Conservation (phyloP, 2,113 vertebrate genomes). For the Aspidoscelis tigris region DNA sequence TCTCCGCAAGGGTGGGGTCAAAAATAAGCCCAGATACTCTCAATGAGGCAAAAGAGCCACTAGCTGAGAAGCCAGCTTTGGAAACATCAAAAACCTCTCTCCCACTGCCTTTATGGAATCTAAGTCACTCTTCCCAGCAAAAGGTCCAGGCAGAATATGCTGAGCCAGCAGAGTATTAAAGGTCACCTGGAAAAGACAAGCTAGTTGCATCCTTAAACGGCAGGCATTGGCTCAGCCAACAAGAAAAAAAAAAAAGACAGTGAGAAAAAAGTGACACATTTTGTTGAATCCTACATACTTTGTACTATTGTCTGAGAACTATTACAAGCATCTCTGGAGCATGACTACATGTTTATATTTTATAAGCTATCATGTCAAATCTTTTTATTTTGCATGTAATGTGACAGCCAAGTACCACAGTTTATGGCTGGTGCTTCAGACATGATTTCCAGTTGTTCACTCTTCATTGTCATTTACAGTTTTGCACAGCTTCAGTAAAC, state of each 20-base stretch:
- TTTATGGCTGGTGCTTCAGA: constrained; percentile 49
- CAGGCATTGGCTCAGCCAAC: neutral
- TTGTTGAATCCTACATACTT: constrained; percentile 22
- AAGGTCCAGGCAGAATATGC: neutral
- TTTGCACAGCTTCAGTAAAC: constrained; percentile 53
- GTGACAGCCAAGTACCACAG: neutral
- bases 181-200: neutral
- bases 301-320: neutral
- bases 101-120: neutral
- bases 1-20: neutral
- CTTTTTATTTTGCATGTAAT: constrained; percentile 34
- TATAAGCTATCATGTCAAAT: constrained; percentile 24
- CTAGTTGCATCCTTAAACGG: constrained; percentile 24
- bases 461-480: constrained; percentile 43
- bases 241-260: neutral
- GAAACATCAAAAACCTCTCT: neutral
- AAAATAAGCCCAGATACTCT: neutral
- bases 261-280: neutral
- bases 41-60: neutral
- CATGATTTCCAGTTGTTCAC: constrained; percentile 34
- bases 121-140: neutral
- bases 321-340: constrained; percentile 25
- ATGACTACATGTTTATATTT: neutral
- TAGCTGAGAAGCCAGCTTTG: neutral
- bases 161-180: neutral